Evolutionary conservation across 2,797 vertebrate species (phyloP).

Genomic region (Darevskia mixta): DNA sequence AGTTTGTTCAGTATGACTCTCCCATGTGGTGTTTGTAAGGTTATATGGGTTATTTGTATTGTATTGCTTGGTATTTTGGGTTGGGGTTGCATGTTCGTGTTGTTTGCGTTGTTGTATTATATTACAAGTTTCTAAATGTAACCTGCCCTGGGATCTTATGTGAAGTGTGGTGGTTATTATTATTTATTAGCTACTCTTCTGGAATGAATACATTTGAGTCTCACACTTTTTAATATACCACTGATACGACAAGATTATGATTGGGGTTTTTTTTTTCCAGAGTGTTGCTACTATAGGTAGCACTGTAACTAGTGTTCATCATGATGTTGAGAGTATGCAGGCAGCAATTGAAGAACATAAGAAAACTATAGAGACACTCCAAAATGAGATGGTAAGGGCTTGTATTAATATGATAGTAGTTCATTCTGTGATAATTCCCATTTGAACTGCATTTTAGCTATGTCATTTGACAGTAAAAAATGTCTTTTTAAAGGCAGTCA

Average conservation of each 20-base stretch:
- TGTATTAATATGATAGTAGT: neutral
- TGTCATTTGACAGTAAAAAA: neutral
- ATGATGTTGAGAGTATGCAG: conserved; percentile 92
- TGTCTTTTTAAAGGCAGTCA: neutral
- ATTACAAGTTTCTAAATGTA: too few species aligned
- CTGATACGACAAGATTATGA: conserved; percentile 37
- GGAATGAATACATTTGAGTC: neutral
- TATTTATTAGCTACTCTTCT: neutral
- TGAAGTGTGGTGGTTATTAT: too few species aligned
- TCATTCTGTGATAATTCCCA: neutral
- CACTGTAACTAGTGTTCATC: conserved; percentile 93
- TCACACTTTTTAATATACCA: neutral
- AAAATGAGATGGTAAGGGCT: conserved; percentile 79
- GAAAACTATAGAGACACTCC: conserved; percentile 81
- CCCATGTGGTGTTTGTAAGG: neutral
- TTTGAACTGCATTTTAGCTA: neutral
- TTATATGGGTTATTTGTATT: neutral
- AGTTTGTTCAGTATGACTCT: neutral
- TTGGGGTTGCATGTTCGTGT: too few species aligned
- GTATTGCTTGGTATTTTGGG: too few species aligned
- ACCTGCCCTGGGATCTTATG: too few species aligned
- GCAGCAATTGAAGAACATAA: conserved; percentile 86
- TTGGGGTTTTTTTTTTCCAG: conserved; percentile 74
- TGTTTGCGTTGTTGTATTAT: too few species aligned
- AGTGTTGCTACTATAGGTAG: conserved; percentile 96